Evolutionary conservation across 2,113 vertebrate species (phyloP), one percentile per base, ranked within the genome.

Genomic region (Peromyscus leucopus): DNA sequence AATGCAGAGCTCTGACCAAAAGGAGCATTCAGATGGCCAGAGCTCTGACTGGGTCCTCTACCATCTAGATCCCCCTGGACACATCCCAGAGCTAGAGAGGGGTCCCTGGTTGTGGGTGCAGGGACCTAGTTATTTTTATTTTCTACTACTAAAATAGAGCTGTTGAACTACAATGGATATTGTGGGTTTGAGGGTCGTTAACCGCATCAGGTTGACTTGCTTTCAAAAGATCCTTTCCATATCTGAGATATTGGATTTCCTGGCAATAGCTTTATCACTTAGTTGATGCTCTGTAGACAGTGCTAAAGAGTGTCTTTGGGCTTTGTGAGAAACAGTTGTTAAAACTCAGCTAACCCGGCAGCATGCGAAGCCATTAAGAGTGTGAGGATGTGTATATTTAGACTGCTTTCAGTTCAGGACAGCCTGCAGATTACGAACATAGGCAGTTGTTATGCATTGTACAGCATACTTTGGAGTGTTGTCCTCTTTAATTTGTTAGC

Each of bases 401-500:
- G 55, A 74, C 36, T 42, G 9, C 17, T 26, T 57, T 78, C 61
- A 36, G 12, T 36, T 69, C 28, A n/a, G 74, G 85, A 39, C 24
- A 69, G 26, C 55, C 39, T 67, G 33, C 39, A 48, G 59, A 75
- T 69, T 67, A 39, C 3, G 36, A 61, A 71, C 65, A 39, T 17
- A 82, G 48, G 57, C 86, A 87, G 10, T 31, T 79, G 46, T 80
- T 69, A 71, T 31, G 39, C 15, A 61, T 46, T 26, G 22, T 71
- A n/a, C 10, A 72, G 75, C 69, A 75, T 75, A 88, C 36, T 76
- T 76, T 26, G 33, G 59, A 93, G 48, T 79, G 42, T 72, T 61
- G 16, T 84, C 57, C 89, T 59, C 67, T 83, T 90, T 85, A 42
- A 75, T 82, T 89, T 87, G 28, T 90, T n/a, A 80, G 87, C 39